Percentiles rank a stretch among this genome's conserved stretches.
Conservation (phyloP, 2,113 vertebrate species). For the Halcyon senegalensis region DNA sequence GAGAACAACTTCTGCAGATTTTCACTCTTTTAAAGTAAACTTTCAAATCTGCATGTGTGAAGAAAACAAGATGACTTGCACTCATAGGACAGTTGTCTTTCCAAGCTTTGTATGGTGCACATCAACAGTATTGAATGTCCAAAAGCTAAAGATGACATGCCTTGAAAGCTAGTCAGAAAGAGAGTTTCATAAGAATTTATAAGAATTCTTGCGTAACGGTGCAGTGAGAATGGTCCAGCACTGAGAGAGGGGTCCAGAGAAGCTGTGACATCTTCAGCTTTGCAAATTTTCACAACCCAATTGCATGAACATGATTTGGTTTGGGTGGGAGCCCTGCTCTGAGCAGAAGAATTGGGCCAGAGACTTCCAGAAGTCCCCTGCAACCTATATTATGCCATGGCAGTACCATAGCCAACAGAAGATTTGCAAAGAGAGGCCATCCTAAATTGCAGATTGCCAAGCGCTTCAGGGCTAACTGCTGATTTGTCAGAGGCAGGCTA, state of each 20-base stretch:
- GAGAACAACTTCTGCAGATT: background rate
- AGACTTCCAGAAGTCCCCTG: background rate
- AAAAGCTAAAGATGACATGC: background rate
- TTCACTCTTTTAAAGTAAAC: background rate
- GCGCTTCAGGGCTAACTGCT: background rate
- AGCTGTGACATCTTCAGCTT: background rate
- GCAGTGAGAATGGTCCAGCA: background rate
- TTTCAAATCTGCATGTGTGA: background rate
- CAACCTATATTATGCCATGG: fast-evolving
- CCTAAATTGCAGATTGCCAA: background rate
- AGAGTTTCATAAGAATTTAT: background rate
- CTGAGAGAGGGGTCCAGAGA: background rate
- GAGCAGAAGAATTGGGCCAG: background rate
- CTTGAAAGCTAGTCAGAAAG: background rate
- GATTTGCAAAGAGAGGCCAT: background rate
- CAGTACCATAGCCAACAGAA: background rate
- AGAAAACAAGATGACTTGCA: background rate
- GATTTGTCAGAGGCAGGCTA: background rate
- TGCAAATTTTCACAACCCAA: background rate
- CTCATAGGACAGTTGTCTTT: background rate
- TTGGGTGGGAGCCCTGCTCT: background rate
- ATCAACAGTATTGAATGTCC: background rate
- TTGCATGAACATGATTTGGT: background rate
- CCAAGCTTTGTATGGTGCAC: background rate
- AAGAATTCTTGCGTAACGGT: background rate